Conservation (phyloP, 37 sponge, comb jelly and placozoan genomes). For the Haliclona indistincta region DNA sequence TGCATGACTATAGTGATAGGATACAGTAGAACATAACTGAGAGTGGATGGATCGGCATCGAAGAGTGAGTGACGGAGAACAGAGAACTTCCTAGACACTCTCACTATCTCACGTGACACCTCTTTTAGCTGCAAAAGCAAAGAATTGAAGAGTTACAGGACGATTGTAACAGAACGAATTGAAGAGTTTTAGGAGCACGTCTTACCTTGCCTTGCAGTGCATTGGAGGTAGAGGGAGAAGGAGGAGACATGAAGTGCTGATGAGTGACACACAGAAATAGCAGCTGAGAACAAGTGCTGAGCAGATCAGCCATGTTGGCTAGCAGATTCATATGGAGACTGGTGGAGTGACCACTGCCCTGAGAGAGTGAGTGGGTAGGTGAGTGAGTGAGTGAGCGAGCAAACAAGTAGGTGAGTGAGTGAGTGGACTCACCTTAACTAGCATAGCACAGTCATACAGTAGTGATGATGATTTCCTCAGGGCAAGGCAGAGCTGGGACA, state of each 20-base stretch:
- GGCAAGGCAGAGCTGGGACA: constrained; percentile 17
- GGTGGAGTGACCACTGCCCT: constrained; percentile 43
- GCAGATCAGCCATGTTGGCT: constrained; percentile 10
- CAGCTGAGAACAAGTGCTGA: constrained; percentile 42
- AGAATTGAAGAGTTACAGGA: background rate
- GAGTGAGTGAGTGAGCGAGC: background rate
- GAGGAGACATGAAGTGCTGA: constrained; percentile 27
- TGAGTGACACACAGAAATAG: constrained; percentile 54
- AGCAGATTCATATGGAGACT: constrained; percentile 38
- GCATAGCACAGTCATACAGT: constrained; percentile 37
- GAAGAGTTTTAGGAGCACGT: background rate
- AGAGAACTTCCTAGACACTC: constrained; percentile 31
- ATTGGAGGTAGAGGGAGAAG: background rate
- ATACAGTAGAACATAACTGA: constrained; percentile 67
- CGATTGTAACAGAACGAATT: background rate
- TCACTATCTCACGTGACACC: constrained; percentile 43
- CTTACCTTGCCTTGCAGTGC: no score
- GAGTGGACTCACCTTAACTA: constrained; percentile 30
- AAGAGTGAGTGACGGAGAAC: constrained; percentile 63
- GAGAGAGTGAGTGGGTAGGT: background rate
- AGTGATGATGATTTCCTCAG: constrained; percentile 35
- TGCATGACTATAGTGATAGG: constrained; percentile 26
- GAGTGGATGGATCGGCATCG: constrained; percentile 71
- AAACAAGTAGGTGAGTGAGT: background rate
- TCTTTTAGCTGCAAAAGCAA: constrained; percentile 25